A percentile compares a stretch with the other conserved stretches of the same genome.
Conservation (phyloP, 2,113 vertebrate genomes). For the Pantherophis guttatus region DNA sequence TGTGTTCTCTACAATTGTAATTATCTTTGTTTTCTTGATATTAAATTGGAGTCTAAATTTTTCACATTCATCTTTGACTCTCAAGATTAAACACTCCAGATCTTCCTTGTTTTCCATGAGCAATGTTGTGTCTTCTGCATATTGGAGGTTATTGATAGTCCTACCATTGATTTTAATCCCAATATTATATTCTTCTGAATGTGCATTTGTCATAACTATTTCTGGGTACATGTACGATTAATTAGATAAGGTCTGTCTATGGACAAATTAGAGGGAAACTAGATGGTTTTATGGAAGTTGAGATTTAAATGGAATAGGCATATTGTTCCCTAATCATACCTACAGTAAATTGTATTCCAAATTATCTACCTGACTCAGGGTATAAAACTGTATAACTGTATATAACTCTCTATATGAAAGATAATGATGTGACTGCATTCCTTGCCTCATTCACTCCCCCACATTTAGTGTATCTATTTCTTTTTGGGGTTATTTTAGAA, state of each 20-base stretch:
- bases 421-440: background rate
- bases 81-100: too few species aligned
- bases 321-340: background rate
- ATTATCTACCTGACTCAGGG: background rate
- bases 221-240: background rate
- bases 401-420: background rate
- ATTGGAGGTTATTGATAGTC: too few species aligned
- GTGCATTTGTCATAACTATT: too few species aligned
- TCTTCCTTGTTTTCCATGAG: too few species aligned
- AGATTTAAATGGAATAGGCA: background rate
- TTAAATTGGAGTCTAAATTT: too few species aligned
- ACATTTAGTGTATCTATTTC: background rate
- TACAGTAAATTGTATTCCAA: background rate
- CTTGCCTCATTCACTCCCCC: background rate
- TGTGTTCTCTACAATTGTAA: too few species aligned
- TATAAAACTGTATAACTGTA: background rate
- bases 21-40: too few species aligned
- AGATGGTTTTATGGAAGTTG: background rate
- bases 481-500: conserved; percentile 46
- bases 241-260: background rate
- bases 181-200: too few species aligned
- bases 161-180: too few species aligned
- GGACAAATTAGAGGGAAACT: background rate
- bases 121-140: too few species aligned
- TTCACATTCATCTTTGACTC: too few species aligned